A percentile compares a stretch with the other conserved stretches of the same genome.
These are phyloP conservation scores for Pimpla rufipes DNA, from an alignment of 2,888 invertebrate genomes.

Conservation along the genomic window DNA sequence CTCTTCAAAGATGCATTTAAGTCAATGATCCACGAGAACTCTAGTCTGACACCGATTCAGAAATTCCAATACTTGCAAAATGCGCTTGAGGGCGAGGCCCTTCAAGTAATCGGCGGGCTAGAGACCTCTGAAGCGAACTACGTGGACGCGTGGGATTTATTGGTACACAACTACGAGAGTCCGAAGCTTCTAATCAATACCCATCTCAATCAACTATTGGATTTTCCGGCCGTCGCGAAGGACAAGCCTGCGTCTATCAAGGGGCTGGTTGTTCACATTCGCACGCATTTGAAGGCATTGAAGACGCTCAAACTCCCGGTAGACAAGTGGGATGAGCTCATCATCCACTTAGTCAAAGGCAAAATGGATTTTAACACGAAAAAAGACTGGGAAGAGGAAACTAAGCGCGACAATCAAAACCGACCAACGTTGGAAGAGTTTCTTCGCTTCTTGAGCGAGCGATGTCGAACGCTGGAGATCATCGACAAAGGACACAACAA, in stretches of 20 bases:
- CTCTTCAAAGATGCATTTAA: conserved; percentile 61
- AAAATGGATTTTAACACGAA: conserved; percentile 59
- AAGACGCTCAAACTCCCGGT: conserved; percentile 54
- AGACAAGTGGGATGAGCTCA: conserved; percentile 55
- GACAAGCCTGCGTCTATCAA: conserved; percentile 55
- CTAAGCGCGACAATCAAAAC: background rate
- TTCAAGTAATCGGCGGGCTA: conserved; percentile 56
- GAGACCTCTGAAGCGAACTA: conserved; percentile 47
- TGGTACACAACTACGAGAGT: conserved; percentile 33
- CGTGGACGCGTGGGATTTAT: conserved; percentile 46
- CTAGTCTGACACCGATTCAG: conserved; percentile 46
- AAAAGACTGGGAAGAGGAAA: conserved; percentile 57
- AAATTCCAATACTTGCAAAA: conserved; percentile 61
- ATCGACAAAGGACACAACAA: conserved; percentile 49
- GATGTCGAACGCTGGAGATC: conserved; percentile 52
- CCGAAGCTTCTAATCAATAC: conserved; percentile 50
- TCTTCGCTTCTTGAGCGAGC: conserved; percentile 43
- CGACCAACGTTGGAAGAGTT: conserved; percentile 46
- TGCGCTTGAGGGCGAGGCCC: conserved; percentile 51
- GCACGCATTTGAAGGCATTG: conserved; percentile 48
- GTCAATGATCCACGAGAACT: conserved; percentile 45
- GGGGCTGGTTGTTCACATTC: conserved; percentile 54
- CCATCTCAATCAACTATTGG: conserved; percentile 55
- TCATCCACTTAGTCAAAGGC: conserved; percentile 57
- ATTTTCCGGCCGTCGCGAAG: conserved; percentile 59